Conservation (phyloP, 2,797 vertebrate species). For the Toxotes lorentzi region DNA sequence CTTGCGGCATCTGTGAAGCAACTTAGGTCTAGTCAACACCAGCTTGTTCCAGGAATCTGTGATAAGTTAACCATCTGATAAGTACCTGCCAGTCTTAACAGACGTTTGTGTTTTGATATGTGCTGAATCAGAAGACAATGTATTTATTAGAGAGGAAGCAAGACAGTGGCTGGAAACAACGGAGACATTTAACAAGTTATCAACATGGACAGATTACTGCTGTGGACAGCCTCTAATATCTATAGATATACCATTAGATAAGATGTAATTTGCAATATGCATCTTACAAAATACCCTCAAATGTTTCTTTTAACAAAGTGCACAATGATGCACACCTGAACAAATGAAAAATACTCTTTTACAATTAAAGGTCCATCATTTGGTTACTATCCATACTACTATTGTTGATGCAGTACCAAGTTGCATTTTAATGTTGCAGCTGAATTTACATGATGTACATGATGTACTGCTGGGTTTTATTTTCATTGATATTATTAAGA, state of each 20-base stretch:
- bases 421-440: not conserved
- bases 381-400: not conserved
- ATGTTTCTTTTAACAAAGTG: no score
- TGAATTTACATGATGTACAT: no score
- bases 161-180: not conserved
- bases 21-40: not conserved
- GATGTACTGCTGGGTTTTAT: not conserved
- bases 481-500: not conserved
- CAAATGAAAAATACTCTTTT: not conserved
- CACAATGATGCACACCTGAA: not conserved
- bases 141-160: not conserved
- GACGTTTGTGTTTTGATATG: not conserved
- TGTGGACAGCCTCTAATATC: not conserved
- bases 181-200: not conserved
- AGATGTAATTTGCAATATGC: not conserved
- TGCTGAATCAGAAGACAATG: not conserved
- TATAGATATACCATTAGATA: not conserved
- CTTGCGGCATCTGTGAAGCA: conserved; percentile 27
- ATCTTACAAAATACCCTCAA: no score
- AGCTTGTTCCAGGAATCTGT: conserved; percentile 26
- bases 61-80: conserved; percentile 14
- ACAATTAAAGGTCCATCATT: no score
- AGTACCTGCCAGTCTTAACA: not conserved
- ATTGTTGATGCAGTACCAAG: not conserved
- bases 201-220: not conserved